Conservation (phyloP, 1,140 invertebrate genomes). For the Drosophila grimshawi region DNA sequence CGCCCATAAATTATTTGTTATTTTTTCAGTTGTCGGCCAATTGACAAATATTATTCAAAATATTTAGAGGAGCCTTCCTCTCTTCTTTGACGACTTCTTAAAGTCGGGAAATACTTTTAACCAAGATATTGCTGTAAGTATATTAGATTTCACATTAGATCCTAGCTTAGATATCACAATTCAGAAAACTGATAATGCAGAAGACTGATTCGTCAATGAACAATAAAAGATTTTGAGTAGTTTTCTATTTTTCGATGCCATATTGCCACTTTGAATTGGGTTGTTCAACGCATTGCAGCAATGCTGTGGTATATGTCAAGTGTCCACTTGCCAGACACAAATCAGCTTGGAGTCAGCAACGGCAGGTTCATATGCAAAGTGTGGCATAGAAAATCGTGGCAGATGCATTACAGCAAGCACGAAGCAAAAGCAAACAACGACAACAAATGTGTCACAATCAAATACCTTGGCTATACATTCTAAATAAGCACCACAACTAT, state of each 20-base stretch:
- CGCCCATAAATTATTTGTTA: no score
- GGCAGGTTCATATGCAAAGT: neutral
- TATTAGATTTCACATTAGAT: no score
- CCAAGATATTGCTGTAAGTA: no score
- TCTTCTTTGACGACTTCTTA: no score
- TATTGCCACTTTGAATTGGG: conserved; percentile 3
- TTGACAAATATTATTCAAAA: no score
- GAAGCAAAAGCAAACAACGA: conserved; percentile 16
- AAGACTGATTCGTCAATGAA: no score
- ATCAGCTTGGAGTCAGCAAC: neutral
- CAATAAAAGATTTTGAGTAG: no score
- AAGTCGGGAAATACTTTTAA: no score
- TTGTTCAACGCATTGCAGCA: conserved; percentile 1
- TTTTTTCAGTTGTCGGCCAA: no score
- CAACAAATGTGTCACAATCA: conserved; percentile 28
- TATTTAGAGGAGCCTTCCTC: no score
- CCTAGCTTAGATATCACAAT: no score
- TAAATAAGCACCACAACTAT: neutral
- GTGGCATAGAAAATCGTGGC: conserved; percentile 13
- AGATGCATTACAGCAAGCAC: conserved; percentile 5
- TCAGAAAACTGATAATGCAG: no score
- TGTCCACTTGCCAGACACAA: neutral
- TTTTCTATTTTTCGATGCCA: neutral
- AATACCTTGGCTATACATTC: conserved; percentile 1
- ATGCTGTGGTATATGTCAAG: conserved; percentile 15